These are phyloP conservation scores for Ptilonorhynchus violaceus DNA, from an alignment of 2,113 vertebrate species.

Conservation along the genomic window DNA sequence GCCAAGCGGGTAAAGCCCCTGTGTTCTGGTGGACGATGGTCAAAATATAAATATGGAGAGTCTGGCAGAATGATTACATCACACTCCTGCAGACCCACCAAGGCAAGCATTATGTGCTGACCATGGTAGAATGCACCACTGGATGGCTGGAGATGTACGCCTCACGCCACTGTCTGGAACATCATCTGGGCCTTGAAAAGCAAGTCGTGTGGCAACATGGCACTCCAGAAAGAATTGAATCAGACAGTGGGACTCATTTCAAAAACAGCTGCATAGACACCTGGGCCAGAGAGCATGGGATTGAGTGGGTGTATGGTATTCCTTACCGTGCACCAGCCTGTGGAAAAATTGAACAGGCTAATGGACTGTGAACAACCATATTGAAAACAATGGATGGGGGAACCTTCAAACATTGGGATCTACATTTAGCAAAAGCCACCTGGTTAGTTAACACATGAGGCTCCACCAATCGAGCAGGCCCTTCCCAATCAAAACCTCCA, in stretches of 20 bases:
- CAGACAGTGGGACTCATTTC: too few species aligned
- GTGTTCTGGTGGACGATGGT: not conserved
- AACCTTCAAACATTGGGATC: not conserved
- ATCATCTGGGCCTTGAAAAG: not conserved
- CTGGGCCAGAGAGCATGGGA: not conserved
- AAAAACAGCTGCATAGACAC: not conserved
- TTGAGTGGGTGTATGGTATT: not conserved
- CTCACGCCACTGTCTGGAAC: not conserved
- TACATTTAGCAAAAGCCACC: not conserved
- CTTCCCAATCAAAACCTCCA: not conserved
- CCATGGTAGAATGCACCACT: not conserved
- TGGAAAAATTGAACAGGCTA: not conserved
- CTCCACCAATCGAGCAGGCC: not conserved
- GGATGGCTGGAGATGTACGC: not conserved
- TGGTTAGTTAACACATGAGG: not conserved
- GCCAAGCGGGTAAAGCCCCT: not conserved
- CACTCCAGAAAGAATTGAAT: not conserved
- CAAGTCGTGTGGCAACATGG: not conserved
- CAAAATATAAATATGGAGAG: not conserved
- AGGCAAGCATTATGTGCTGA: accelerated
- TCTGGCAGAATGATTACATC: not conserved
- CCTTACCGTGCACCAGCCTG: not conserved
- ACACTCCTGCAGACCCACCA: not conserved
- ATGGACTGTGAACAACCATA: not conserved
- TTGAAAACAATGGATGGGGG: not conserved